These are phyloP conservation scores for Acrobasis suavella DNA, from an alignment of 2,888 invertebrate species.

Conservation along the genomic window DNA sequence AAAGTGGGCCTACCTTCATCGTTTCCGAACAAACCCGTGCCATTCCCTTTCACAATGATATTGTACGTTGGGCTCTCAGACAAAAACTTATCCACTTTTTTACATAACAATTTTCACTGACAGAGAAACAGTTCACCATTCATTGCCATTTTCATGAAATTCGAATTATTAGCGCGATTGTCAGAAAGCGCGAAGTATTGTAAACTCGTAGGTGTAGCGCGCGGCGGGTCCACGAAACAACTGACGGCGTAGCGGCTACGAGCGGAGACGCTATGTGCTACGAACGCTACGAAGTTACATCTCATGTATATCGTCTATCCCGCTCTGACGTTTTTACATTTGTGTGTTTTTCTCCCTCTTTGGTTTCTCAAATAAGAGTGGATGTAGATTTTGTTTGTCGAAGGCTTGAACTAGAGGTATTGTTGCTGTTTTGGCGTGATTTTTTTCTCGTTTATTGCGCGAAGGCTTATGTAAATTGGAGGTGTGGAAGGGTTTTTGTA, in stretches of 20 bases:
- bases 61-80: conserved; percentile 74
- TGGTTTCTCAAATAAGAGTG: conserved; percentile 57
- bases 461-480: conserved; percentile 35
- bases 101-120: conserved; percentile 66
- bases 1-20: conserved; percentile 64
- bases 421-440: conserved; percentile 63
- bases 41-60: conserved; percentile 79
- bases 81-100: conserved; percentile 77
- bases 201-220: conserved; percentile 64
- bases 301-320: conserved; percentile 33
- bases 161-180: conserved; percentile 29
- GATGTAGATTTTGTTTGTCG: conserved; percentile 61
- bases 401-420: conserved; percentile 66
- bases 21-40: conserved; percentile 64
- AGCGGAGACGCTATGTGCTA: conserved; percentile 44
- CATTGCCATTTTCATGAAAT: conserved; percentile 40
- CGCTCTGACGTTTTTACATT: conserved; percentile 30
- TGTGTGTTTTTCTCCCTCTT: conserved; percentile 48
- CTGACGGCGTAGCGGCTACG: conserved; percentile 64
- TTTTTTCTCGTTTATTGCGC: conserved; percentile 36
- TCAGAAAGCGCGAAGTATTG: conserved; percentile 30
- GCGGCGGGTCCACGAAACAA: conserved; percentile 55
- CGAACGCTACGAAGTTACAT: conserved; percentile 49
- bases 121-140: conserved; percentile 46
- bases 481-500: conserved; percentile 28